Percentiles rank a stretch among this genome's conserved stretches.
phyloP scores from a whole-genome alignment of 2,888 invertebrate genomes.

The Nomada ferruginata region DNA sequence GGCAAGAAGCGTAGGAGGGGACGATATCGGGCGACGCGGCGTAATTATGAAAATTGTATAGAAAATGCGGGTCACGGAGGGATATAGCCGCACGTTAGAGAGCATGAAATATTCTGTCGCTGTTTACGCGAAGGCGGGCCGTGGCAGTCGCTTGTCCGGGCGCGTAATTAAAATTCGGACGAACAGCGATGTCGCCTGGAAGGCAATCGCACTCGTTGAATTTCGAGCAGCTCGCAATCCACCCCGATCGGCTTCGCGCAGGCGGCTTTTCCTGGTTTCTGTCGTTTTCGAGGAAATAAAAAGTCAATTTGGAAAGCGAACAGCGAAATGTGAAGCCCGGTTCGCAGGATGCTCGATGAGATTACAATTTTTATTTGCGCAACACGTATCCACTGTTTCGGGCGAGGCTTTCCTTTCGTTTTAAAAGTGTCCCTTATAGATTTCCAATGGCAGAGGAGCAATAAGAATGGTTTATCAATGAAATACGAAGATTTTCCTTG shows the following conservation, averaged over 20 bases:
- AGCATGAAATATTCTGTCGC: constrained; percentile 27
- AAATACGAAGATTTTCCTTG: constrained; percentile 15
- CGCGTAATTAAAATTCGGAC: constrained; percentile 45
- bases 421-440: background rate
- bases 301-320: background rate
- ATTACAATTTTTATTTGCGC: background rate
- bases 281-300: background rate
- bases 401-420: background rate
- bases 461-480: constrained; percentile 39
- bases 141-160: background rate
- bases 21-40: too few species aligned
- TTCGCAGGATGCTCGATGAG: background rate
- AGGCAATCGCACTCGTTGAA: constrained; percentile 1
- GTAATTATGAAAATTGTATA: constrained; percentile 26
- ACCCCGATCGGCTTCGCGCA: constrained; percentile 5
- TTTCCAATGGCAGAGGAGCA: background rate
- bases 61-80: constrained; percentile 28
- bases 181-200: constrained; percentile 20
- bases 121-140: constrained; percentile 4
- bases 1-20: background rate
- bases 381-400: too few species aligned
- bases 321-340: background rate
- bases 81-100: background rate
- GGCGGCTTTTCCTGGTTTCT: background rate
- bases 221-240: constrained; percentile 11